Conservation (phyloP, 1,140 invertebrate species). For the Capitella teleta region DNA sequence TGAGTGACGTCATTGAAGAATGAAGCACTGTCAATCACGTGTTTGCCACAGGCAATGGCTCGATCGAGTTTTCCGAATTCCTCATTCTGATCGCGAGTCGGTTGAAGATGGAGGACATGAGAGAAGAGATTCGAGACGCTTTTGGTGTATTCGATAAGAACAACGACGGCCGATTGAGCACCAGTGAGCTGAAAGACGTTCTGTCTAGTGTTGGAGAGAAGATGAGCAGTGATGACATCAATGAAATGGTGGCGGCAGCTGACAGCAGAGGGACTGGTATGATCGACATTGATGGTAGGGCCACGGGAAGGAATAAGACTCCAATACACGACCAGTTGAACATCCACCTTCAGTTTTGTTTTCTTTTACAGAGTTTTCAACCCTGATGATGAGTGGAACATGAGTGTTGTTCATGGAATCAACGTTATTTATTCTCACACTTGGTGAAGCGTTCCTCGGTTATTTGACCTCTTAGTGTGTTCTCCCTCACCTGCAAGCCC, state of each 20-base stretch:
- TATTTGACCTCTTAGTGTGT: too few relatives aligned
- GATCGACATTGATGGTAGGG: conserved; percentile 10
- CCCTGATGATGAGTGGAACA: too few relatives aligned
- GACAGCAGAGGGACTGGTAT: conserved; percentile 79
- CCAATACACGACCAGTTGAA: too few relatives aligned
- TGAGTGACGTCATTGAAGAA: too few relatives aligned
- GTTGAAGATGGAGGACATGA: not conserved
- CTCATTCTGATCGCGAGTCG: not conserved
- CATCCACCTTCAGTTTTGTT: too few relatives aligned
- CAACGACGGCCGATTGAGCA: conserved; percentile 36
- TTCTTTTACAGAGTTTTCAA: too few relatives aligned
- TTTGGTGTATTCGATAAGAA: conserved; percentile 10
- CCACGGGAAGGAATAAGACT: too few relatives aligned
- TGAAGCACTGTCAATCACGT: too few relatives aligned
- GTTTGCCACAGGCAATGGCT: not conserved
- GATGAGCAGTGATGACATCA: conserved; percentile 93
- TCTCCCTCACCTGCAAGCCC: too few relatives aligned
- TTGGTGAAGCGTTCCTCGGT: too few relatives aligned
- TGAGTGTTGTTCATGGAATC: too few relatives aligned
- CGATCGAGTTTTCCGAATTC: not conserved
- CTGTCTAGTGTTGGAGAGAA: conserved; percentile 98
- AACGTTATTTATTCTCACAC: too few relatives aligned
- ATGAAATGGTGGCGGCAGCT: conserved; percentile 96
- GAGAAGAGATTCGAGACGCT: not conserved
- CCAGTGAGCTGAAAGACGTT: conserved; percentile 77